phyloP scores from a whole-genome alignment of 2,888 invertebrate genomes.

The Acleris holmiana region DNA sequence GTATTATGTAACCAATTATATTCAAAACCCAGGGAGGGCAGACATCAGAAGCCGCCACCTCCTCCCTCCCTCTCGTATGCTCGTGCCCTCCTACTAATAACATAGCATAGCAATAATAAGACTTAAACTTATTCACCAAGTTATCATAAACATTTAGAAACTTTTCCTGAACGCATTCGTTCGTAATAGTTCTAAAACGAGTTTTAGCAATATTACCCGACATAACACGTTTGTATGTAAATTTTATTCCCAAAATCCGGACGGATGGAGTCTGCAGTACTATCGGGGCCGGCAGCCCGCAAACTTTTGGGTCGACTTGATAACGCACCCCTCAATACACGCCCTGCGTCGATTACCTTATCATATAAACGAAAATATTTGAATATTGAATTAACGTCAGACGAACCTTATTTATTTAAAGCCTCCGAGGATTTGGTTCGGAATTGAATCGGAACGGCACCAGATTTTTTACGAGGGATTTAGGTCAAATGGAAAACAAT shows the following conservation, averaged over 20 bases:
- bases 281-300: constrained; percentile 58
- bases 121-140: background rate
- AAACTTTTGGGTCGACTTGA: constrained; percentile 78
- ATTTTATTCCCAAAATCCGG: constrained; percentile 75
- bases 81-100: no score
- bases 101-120: background rate
- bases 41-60: no score
- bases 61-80: no score
- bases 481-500: constrained; percentile 56
- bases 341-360: constrained; percentile 61
- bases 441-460: constrained; percentile 25
- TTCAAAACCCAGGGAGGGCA: no score
- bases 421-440: constrained; percentile 29
- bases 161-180: constrained; percentile 20
- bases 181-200: constrained; percentile 59
- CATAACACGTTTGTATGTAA: constrained; percentile 78
- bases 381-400: constrained; percentile 41
- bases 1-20: no score
- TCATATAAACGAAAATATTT: constrained; percentile 58
- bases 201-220: constrained; percentile 66
- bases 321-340: constrained; percentile 62
- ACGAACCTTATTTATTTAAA: constrained; percentile 27
- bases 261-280: constrained; percentile 70
- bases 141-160: constrained; percentile 13
- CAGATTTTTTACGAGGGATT: constrained; percentile 40